Percentiles rank a stretch among this genome's conserved stretches.
These are phyloP conservation scores for Parelbella ahira DNA, from an alignment of 2,888 invertebrate species.

Conservation along the genomic window DNA sequence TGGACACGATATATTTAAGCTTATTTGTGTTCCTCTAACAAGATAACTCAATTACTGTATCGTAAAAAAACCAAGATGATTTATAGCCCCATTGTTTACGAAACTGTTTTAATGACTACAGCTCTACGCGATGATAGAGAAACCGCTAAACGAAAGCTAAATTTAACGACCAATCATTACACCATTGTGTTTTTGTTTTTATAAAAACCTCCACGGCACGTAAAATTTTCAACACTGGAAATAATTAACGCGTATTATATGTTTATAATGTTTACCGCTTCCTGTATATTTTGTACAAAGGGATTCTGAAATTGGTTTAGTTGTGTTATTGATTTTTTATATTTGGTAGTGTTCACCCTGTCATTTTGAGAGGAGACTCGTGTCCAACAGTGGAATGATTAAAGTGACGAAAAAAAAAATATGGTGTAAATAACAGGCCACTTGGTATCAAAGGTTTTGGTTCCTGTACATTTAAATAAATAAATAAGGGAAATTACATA, in stretches of 20 bases:
- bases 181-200: slow-evolving; percentile 16
- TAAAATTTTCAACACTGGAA: slow-evolving; percentile 6
- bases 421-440: no score
- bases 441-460: no score
- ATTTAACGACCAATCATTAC: slow-evolving; percentile 17
- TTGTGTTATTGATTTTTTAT: no score
- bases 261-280: slow-evolving; percentile 1
- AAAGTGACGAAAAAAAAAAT: no score
- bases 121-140: slow-evolving; percentile 3
- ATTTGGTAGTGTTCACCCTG: no score
- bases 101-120: slow-evolving; percentile 6
- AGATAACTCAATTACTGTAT: slow-evolving; percentile 14
- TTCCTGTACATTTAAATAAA: no score
- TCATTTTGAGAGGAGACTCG: no score
- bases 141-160: slow-evolving; percentile 3
- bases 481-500: no score
- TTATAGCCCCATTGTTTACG: slow-evolving; percentile 18
- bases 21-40: background rate
- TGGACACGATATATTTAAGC: background rate
- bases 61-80: slow-evolving; percentile 8
- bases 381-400: no score
- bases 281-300: no score
- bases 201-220: slow-evolving; percentile 5
- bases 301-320: no score
- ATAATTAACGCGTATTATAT: slow-evolving; percentile 2